Percentiles rank a stretch among this genome's conserved stretches.
Conservation (phyloP, 2,113 vertebrate genomes). For the Macquaria australasica region DNA sequence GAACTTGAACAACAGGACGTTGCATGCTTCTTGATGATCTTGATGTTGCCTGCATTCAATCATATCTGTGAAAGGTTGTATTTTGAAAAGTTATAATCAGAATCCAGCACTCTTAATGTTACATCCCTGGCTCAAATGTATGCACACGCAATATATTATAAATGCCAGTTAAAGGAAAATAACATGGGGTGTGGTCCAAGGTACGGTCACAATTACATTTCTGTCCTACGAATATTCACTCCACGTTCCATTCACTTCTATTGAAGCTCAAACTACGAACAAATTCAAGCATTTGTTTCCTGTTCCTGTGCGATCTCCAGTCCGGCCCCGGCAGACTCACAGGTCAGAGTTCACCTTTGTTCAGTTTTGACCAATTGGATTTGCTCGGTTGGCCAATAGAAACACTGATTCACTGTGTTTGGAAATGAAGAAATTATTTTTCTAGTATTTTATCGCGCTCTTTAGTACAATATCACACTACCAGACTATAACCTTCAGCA, state of each 20-base stretch:
- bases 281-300: neutral
- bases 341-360: neutral
- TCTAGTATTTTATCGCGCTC: neutral
- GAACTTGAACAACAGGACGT: no score
- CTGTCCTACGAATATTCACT: no score
- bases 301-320: neutral
- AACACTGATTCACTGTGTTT: neutral
- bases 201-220: no score
- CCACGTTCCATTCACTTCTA: no score
- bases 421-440: neutral
- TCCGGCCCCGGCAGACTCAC: neutral
- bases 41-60: neutral
- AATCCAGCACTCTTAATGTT: neutral
- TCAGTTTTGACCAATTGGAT: neutral
- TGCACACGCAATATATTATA: no score
- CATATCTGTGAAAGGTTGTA: no score
- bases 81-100: no score
- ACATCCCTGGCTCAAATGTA: no score
- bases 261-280: no score
- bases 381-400: neutral
- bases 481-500: neutral
- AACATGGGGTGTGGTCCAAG: no score
- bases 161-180: no score
- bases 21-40: neutral
- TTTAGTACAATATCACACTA: neutral